Evolutionary conservation across 2,888 invertebrate species (phyloP).

Genomic region (Drosophila phalerata): DNA sequence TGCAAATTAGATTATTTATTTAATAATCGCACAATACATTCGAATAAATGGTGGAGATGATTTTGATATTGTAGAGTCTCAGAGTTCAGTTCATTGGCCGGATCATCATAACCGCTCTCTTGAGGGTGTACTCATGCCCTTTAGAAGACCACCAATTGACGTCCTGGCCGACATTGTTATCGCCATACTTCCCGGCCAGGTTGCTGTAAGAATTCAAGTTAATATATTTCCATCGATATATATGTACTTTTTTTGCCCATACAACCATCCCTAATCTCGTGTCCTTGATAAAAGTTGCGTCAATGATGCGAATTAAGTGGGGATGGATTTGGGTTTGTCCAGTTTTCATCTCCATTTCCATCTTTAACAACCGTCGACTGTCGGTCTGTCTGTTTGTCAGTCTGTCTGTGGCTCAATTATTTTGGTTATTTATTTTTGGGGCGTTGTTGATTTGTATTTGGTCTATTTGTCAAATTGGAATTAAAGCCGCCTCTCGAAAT

Average conservation of each 20-base stretch:
- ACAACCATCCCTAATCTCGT: constrained; percentile 46
- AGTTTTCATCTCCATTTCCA: constrained; percentile 5
- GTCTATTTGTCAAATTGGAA: constrained; percentile 47
- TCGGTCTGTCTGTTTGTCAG: background rate
- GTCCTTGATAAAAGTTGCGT: constrained; percentile 57
- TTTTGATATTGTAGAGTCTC: too few relatives aligned
- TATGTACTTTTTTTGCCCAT: background rate
- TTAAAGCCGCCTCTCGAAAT: constrained; percentile 45
- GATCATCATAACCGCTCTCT: too few relatives aligned
- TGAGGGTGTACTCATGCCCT: too few relatives aligned
- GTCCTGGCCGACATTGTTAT: too few relatives aligned
- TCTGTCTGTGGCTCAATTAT: constrained; percentile 63
- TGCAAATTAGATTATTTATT: too few relatives aligned
- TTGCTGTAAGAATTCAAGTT: too few relatives aligned
- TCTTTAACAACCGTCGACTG: background rate
- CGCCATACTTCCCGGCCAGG: too few relatives aligned
- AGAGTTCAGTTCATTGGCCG: too few relatives aligned
- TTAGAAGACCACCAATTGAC: too few relatives aligned
- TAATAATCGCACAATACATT: too few relatives aligned
- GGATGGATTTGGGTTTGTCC: constrained; percentile 5
- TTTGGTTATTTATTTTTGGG: constrained; percentile 63
- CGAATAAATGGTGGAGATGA: too few relatives aligned
- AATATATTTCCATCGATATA: background rate
- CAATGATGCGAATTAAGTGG: constrained; percentile 13
- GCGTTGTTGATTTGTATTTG: constrained; percentile 37